phyloP scores from a whole-genome alignment of 2,797 vertebrate genomes.

The Centropyge bicolor region DNA sequence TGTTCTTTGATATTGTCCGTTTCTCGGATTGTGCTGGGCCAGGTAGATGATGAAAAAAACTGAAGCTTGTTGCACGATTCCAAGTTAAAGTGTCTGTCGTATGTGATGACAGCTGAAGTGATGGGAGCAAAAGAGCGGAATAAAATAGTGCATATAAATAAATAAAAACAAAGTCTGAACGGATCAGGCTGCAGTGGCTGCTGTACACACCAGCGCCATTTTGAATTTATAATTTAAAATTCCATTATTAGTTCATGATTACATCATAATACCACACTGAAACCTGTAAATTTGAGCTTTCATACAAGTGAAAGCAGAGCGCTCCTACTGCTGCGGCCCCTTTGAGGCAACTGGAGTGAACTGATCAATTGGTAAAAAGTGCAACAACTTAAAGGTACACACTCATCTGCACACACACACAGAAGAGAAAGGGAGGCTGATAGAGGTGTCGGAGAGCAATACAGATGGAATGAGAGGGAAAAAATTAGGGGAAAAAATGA shows the following conservation, averaged over 20 bases:
- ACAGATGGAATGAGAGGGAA: conserved; percentile 69
- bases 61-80: not conserved
- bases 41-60: not conserved
- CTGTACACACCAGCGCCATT: not conserved
- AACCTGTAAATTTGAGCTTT: not conserved
- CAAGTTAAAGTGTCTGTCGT: not conserved
- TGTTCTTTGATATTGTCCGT: not conserved
- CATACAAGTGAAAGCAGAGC: not conserved
- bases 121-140: not conserved
- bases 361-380: conserved; percentile 49
- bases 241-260: not conserved
- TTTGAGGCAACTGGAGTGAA: conserved; percentile 24
- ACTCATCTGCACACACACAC: not conserved
- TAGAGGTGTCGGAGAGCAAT: conserved; percentile 64
- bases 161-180: not conserved
- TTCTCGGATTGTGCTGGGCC: not conserved
- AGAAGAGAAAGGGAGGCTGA: conserved; percentile 56
- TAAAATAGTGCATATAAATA: not conserved
- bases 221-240: not conserved
- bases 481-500: conserved; percentile 79
- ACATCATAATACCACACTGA: not conserved
- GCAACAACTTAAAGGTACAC: conserved; percentile 27
- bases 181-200: not conserved
- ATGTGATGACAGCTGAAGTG: not conserved
- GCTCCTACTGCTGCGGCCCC: not conserved